Base-by-base conservation (phyloP, 1,140 invertebrate species). In the Mizuhopecten yessoensis region DNA sequence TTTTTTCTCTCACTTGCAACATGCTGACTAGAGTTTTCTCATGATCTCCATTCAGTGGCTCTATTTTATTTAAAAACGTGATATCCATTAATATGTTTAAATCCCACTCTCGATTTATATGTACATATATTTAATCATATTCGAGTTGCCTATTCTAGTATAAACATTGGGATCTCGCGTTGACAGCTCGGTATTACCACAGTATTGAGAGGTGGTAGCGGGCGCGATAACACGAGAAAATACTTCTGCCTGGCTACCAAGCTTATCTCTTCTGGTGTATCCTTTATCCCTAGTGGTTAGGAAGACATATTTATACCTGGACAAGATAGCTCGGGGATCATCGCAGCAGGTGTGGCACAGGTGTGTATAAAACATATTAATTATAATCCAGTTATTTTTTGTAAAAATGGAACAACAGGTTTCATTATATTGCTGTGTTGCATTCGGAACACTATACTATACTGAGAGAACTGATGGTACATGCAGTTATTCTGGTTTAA, bases 111-210 rank as follows among this genome's bases (percentile, higher is more conserved):
- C 57, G 23, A 75, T 75, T 75, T 75, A 75, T 29, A 75, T 75
- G 57, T 75, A 75, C 57, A 75, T 75, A 75, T 75, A 75, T 75
- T 75, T 75, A 75, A 75, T 75, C 57, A 75, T 75, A 75, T 75
- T 75, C 57, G 57, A 75, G 57, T 29, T 75, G n/a, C 23, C 57
- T 13, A 75, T 75, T 75, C 57, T 75, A 75, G 57, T 75, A 75
- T 75, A 75, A 75, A 75, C 57, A 75, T 75, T 75, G 57, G 17
- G 57, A 75, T 29, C 57, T 75, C 5, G n/a, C 9, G 9, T 75
- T 75, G 57, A 75, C 57, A 75, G 57, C 1, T n/a, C 11, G 57
- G 57, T 75, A 75, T 75, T 75, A 75, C 57, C 5, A 75, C 11
- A 7, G 23, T 75, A 29, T 75, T 3, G 23, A 75, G 57, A 9